Base-by-base conservation (phyloP, 2,113 vertebrate genomes). In the Thunnus thynnus region DNA sequence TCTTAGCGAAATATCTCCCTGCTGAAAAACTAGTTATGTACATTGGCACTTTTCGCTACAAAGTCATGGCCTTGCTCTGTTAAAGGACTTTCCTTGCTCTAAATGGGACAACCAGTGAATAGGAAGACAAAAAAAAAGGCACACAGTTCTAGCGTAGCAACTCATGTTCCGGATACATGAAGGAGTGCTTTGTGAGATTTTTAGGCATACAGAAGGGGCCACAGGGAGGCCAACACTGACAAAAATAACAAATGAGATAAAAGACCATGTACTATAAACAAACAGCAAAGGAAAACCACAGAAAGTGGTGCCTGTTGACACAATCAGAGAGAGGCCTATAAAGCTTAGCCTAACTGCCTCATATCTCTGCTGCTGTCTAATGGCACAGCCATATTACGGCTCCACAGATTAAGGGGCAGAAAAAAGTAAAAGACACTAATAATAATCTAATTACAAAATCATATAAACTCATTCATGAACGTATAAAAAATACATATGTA, bases 401-500 rank as follows among this genome's bases (percentile, higher is more conserved):
- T 90, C 89, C 88, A 91, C 85, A 90, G 82, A 92, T 77, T 70
- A 13, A 84, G 82, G 81, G 89, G 55, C 64, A 68, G 46, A 62
- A 63, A 57, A 20, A 82, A 78, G 68, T 36, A 66, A 75, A 89
- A 84, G 91, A 95, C 90, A 94, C 93, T 66, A 78, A 76, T 74
- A 82, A 89, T 78, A 58, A 41, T 41, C 83, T 80, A 88, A 89
- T 86, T 82, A 91, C 76, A 91, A 86, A 89, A 90, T 81, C 78
- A 90, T 82, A 88, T 20, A 89, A 87, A 88, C 81, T 80, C 74
- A 90, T 84, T 91, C 78, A 88, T 86, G 52, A 90, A 86, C 48
- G 64, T 87, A 88, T 87, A 92, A 90, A 91, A 89, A 92, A 93
- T 89, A 92, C 82, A 90, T 71, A 93, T 93, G 90, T 94, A 94